Conservation (phyloP, 2,113 vertebrate genomes). For the Motacilla alba region DNA sequence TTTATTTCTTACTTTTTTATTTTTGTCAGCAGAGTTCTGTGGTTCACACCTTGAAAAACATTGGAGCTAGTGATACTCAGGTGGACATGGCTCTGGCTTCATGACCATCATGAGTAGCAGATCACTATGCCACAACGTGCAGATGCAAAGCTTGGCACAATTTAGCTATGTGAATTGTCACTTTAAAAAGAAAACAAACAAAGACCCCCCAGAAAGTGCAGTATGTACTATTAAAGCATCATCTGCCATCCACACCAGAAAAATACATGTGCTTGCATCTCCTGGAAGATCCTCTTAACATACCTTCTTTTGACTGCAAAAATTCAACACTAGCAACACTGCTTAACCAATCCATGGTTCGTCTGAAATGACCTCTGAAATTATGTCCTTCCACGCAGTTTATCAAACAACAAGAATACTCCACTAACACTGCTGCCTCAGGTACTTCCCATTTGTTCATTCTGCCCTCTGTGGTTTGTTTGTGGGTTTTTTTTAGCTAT, state of each 20-base stretch:
- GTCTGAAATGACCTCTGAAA: not conserved
- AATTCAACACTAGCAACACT: not conserved
- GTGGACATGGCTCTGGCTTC: not conserved
- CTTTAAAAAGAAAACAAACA: not conserved
- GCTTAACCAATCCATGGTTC: not conserved
- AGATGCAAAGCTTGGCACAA: not conserved
- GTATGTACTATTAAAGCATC: not conserved
- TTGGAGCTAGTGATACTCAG: not conserved
- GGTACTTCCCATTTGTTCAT: not conserved
- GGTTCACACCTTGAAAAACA: not conserved
- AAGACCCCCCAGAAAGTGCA: too few relatives aligned
- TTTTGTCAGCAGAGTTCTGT: not conserved
- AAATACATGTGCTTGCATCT: not conserved
- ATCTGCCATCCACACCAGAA: not conserved
- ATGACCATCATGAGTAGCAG: not conserved
- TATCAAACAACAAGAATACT: not conserved
- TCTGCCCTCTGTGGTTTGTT: not conserved
- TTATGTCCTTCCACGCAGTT: not conserved
- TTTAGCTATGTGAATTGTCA: not conserved
- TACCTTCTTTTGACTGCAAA: not conserved
- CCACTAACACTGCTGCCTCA: not conserved
- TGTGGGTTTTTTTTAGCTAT: not conserved
- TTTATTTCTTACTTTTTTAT: not conserved
- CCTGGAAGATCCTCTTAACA: not conserved
- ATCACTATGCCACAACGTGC: too few relatives aligned